phyloP scores from a whole-genome alignment of 2,797 vertebrate species.

The Oreonectes daqikongensis region DNA sequence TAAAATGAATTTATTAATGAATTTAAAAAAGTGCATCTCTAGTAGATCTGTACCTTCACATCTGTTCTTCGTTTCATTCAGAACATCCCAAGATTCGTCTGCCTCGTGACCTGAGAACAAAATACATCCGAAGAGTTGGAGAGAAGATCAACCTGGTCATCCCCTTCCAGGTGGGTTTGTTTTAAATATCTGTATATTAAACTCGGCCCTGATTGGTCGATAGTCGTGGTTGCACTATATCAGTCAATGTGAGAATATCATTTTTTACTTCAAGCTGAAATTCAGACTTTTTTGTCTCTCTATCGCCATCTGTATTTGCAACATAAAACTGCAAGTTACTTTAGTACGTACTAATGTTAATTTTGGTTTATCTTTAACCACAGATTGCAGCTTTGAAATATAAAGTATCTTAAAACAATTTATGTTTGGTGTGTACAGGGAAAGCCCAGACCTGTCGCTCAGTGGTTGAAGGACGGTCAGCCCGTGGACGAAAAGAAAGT shows the following conservation, averaged over 20 bases:
- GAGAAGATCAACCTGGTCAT: slow-evolving; percentile 87
- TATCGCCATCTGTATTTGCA: no score
- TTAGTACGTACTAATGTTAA: no score
- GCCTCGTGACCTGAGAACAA: slow-evolving; percentile 86
- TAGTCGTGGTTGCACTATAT: neutral
- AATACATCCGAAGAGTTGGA: slow-evolving; percentile 85
- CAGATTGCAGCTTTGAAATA: no score
- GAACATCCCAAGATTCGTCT: slow-evolving; percentile 91
- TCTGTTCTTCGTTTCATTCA: slow-evolving; percentile 55
- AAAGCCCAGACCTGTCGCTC: slow-evolving; percentile 84
- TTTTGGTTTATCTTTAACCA: no score
- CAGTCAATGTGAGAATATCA: neutral
- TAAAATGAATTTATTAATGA: slow-evolving; percentile 63
- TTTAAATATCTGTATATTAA: no score
- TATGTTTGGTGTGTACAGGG: slow-evolving; percentile 74
- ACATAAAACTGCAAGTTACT: no score
- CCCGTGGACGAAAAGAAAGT: slow-evolving; percentile 78
- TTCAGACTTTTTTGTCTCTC: no score
- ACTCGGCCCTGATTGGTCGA: neutral
- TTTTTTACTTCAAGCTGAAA: no score
- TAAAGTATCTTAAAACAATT: neutral
- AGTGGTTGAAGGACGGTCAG: slow-evolving; percentile 84
- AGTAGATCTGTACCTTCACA: neutral
- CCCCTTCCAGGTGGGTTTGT: slow-evolving; percentile 84
- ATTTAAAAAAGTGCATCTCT: neutral